Evolutionary conservation across 2,113 vertebrate species (phyloP).

Genomic region (Struthio camelus): DNA sequence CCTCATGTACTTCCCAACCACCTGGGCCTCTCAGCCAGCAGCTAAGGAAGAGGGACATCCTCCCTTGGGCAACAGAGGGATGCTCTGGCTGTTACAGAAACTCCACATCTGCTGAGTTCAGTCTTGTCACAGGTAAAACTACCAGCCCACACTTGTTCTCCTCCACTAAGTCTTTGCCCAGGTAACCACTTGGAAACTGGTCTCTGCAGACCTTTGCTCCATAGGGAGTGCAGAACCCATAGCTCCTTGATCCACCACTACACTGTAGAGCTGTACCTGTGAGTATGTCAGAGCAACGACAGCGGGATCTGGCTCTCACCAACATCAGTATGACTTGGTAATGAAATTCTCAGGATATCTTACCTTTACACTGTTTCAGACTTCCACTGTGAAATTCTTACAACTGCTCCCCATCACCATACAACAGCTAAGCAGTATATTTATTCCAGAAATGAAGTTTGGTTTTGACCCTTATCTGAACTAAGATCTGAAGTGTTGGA

Average conservation of each 20-base stretch:
- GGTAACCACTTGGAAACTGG: rapidly evolving
- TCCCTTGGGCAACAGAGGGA: background rate
- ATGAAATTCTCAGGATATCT: background rate
- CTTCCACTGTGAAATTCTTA: background rate
- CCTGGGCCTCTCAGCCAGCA: background rate
- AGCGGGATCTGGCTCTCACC: background rate
- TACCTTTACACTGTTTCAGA: background rate
- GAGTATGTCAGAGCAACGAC: background rate
- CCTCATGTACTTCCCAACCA: background rate
- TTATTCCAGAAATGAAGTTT: background rate
- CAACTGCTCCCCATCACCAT: background rate
- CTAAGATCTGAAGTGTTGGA: background rate
- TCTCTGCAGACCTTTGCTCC: background rate
- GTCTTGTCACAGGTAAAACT: rapidly evolving
- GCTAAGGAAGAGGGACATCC: background rate
- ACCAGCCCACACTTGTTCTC: background rate
- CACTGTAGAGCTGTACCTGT: background rate
- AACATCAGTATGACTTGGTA: background rate
- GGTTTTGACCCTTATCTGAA: background rate
- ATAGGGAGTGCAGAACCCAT: rapidly evolving
- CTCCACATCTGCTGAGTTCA: background rate
- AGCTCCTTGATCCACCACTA: background rate
- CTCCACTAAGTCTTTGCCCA: background rate
- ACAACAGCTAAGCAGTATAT: background rate
- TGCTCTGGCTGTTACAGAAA: background rate